phyloP scores from a whole-genome alignment of 1,140 invertebrate genomes.

The Ips typographus region DNA sequence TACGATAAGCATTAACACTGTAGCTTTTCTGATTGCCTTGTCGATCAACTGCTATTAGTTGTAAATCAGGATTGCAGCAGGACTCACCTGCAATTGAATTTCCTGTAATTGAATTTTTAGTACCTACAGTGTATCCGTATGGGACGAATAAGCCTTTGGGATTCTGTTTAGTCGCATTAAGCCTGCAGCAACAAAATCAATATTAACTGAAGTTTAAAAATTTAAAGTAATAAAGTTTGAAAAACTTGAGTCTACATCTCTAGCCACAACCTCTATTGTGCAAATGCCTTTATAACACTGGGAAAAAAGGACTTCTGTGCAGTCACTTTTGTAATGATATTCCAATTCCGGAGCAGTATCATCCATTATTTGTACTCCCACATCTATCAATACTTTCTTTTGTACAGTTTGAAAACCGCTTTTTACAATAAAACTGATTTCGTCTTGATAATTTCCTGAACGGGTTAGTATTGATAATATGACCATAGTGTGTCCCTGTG shows the following conservation, averaged over 20 bases:
- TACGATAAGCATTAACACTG: constrained; percentile 55
- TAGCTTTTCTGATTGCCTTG: constrained; percentile 49
- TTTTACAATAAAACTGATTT: constrained; percentile 50
- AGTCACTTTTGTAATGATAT: constrained; percentile 56
- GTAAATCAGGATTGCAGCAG: constrained; percentile 54
- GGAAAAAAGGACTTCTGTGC: constrained; percentile 49
- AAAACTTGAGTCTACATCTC: constrained; percentile 54
- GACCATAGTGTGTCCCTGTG: constrained; percentile 38
- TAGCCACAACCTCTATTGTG: constrained; percentile 54
- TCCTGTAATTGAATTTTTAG: constrained; percentile 53
- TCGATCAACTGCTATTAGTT: constrained; percentile 53
- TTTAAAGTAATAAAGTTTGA: too few species aligned
- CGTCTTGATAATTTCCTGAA: constrained; percentile 42
- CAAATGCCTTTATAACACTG: constrained; percentile 55
- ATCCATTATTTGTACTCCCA: constrained; percentile 49
- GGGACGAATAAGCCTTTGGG: constrained; percentile 51
- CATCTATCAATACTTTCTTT: too few species aligned
- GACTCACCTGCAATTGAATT: constrained; percentile 52
- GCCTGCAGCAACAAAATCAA: constrained; percentile 44
- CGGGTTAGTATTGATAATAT: constrained; percentile 29
- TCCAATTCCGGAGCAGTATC: constrained; percentile 49
- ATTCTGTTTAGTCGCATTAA: constrained; percentile 52
- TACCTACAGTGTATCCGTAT: constrained; percentile 53
- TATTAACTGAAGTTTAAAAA: not conserved
- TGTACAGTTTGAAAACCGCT: too few species aligned